phyloP scores from a whole-genome alignment of 2,888 invertebrate species.

The Tachystola acroxantha region DNA sequence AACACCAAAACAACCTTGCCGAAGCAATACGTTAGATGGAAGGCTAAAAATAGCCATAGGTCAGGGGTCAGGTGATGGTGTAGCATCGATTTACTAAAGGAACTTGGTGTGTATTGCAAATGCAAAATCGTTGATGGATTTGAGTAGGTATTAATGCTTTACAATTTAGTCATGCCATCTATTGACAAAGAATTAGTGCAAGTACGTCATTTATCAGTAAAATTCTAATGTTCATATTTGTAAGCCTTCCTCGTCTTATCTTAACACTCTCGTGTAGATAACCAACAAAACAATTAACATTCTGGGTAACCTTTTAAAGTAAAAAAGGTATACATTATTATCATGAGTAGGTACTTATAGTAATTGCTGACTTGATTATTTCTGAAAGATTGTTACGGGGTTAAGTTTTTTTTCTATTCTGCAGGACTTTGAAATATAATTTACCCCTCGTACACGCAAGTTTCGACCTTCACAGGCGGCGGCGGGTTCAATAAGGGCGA shows the following conservation, averaged over 20 bases:
- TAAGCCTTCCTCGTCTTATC: conserved; percentile 22
- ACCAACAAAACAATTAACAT: conserved; percentile 6
- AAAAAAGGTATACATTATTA: too few species aligned
- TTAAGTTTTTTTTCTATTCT: not conserved
- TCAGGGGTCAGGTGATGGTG: conserved; percentile 52
- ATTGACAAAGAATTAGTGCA: too few species aligned
- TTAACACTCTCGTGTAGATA: conserved; percentile 22
- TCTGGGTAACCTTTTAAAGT: too few species aligned
- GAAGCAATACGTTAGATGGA: conserved; percentile 42
- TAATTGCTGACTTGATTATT: too few species aligned
- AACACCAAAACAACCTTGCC: conserved; percentile 53
- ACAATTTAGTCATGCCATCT: too few species aligned
- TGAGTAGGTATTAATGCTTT: too few species aligned
- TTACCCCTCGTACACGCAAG: conserved; percentile 22
- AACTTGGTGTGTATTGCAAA: conserved; percentile 7
- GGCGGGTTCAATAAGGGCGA: conserved; percentile 52
- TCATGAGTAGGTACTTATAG: too few species aligned
- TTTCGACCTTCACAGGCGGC: conserved; percentile 42
- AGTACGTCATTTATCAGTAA: not conserved
- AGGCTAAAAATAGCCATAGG: conserved; percentile 66
- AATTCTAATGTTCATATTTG: conserved; percentile 12
- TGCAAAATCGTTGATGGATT: not conserved
- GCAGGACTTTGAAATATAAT: conserved; percentile 25
- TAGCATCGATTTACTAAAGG: conserved; percentile 17
- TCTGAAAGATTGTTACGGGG: too few species aligned